phyloP scores from a whole-genome alignment of 1,140 invertebrate species.

The Brachionus plicatilis region DNA sequence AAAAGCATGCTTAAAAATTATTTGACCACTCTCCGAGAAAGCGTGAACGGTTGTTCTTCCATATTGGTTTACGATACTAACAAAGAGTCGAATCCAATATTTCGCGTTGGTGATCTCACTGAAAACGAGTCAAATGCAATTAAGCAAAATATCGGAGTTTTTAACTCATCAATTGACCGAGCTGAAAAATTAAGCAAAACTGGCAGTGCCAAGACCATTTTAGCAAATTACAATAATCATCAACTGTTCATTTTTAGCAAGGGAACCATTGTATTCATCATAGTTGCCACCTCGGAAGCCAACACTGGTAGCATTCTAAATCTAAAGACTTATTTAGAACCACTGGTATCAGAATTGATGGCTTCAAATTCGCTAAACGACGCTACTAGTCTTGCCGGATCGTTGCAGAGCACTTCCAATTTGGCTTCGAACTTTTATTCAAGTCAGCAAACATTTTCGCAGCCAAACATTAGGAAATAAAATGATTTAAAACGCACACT shows the following conservation, averaged over 20 bases:
- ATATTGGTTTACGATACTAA: slow-evolving; percentile 36
- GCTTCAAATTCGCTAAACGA: not conserved
- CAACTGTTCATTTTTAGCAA: slow-evolving; percentile 38
- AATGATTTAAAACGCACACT: not conserved
- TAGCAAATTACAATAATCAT: slow-evolving; percentile 39
- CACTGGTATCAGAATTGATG: slow-evolving; percentile 6
- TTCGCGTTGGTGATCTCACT: slow-evolving; percentile 28
- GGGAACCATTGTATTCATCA: slow-evolving; percentile 33
- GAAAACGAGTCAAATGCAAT: slow-evolving; percentile 32
- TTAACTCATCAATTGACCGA: slow-evolving; percentile 33
- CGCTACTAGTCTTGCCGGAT: slow-evolving; percentile 5
- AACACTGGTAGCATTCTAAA: slow-evolving; percentile 34
- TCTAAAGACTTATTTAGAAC: slow-evolving; percentile 26
- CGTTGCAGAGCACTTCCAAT: not conserved
- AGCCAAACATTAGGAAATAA: slow-evolving; percentile 2
- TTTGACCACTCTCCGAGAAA: slow-evolving; percentile 14
- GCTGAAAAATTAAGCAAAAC: slow-evolving; percentile 35
- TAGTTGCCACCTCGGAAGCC: slow-evolving; percentile 19
- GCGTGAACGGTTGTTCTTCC: slow-evolving; percentile 28
- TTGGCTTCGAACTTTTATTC: slow-evolving; percentile 7
- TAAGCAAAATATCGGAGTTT: slow-evolving; percentile 39
- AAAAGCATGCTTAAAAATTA: slow-evolving; percentile 27
- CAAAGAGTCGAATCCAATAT: slow-evolving; percentile 39
- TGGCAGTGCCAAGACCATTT: slow-evolving; percentile 18
- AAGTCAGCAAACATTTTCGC: not conserved